Percentiles rank a stretch among this genome's conserved stretches.
phyloP scores from a whole-genome alignment of 2,797 vertebrate genomes.

The Amblyraja radiata region DNA sequence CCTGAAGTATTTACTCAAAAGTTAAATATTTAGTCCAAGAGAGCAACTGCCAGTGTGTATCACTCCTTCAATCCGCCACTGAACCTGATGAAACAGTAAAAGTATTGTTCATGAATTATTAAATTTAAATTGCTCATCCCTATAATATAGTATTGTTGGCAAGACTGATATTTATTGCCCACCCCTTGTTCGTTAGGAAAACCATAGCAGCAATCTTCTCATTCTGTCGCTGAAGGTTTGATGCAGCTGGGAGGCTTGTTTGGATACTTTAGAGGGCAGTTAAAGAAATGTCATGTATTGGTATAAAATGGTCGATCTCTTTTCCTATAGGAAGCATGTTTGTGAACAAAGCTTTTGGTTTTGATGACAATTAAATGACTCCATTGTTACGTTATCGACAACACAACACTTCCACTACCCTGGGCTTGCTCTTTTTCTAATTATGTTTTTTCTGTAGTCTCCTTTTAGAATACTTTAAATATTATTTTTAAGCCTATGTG shows the following conservation, averaged over 20 bases:
- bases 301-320: neutral
- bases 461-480: too few species aligned
- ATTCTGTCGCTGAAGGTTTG: neutral
- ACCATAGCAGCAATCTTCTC: neutral
- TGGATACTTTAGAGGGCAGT: neutral
- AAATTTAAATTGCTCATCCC: neutral
- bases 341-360: neutral
- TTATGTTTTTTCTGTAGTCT: too few species aligned
- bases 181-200: neutral
- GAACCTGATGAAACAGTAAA: neutral
- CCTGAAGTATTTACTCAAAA: too few species aligned
- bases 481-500: too few species aligned
- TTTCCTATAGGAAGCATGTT: neutral
- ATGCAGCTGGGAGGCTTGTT: neutral
- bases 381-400: neutral
- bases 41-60: neutral
- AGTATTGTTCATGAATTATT: neutral
- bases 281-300: neutral
- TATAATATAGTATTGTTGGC: neutral
- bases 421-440: too few species aligned
- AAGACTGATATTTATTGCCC: neutral
- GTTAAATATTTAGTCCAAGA: neutral
- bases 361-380: neutral
- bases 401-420: too few species aligned
- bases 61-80: neutral